These are phyloP conservation scores for Latrodectus hesperus DNA, from an alignment of 2,888 invertebrate genomes.

Conservation along the genomic window DNA sequence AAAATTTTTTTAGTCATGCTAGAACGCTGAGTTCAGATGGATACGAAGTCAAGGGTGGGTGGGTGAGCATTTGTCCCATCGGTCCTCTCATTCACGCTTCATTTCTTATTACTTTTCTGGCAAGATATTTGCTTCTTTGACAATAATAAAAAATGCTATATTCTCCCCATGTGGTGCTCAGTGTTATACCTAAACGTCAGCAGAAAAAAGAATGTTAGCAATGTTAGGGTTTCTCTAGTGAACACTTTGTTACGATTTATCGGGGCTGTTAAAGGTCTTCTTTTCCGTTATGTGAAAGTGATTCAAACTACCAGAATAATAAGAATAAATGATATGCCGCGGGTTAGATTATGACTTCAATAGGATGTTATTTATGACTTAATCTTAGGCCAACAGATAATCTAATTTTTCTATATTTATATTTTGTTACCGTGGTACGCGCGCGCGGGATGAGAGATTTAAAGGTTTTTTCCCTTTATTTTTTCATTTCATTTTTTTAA, in stretches of 20 bases:
- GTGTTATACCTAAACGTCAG: not conserved
- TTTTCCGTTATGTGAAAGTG: conserved; percentile 24
- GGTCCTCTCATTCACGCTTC: conserved; percentile 46
- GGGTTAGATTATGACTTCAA: not conserved
- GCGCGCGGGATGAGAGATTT: no score
- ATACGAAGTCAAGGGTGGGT: conserved; percentile 50
- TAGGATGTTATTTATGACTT: not conserved
- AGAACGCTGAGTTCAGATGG: conserved; percentile 36
- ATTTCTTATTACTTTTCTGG: conserved; percentile 36
- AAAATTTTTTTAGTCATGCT: conserved; percentile 52
- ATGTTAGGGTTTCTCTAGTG: not conserved
- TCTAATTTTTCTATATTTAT: no score
- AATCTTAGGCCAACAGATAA: not conserved
- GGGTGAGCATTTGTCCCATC: conserved; percentile 19
- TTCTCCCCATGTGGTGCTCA: not conserved
- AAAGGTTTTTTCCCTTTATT: no score
- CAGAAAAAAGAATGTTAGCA: not conserved
- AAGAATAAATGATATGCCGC: not conserved
- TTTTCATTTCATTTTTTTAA: no score
- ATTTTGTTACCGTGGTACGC: no score
- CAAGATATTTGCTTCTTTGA: conserved; percentile 28
- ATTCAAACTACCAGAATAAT: conserved; percentile 16
- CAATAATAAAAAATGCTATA: not conserved
- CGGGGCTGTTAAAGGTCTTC: conserved; percentile 30
- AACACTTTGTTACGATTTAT: conserved; percentile 34